Conservation (phyloP, 1,140 invertebrate species). For the Probaryconus sp. region DNA sequence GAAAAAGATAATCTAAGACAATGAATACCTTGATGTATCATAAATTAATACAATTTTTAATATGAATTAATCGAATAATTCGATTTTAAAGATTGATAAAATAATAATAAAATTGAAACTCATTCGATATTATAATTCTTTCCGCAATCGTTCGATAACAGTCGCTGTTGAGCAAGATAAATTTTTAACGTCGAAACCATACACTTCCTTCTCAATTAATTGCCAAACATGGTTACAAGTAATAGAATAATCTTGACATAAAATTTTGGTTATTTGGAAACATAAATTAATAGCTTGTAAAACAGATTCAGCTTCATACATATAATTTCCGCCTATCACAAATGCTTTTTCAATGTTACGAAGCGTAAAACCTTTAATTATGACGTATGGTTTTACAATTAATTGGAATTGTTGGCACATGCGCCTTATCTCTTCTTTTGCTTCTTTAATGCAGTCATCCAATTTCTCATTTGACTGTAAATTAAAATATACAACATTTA, state of each 20-base stretch:
- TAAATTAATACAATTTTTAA: too few relatives aligned
- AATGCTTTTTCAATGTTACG: slow-evolving; percentile 23
- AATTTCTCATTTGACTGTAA: not conserved
- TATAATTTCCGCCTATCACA: slow-evolving; percentile 17
- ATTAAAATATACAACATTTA: too few relatives aligned
- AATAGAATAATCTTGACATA: slow-evolving; percentile 16
- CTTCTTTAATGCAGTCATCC: slow-evolving; percentile 4
- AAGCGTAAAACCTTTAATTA: slow-evolving; percentile 18
- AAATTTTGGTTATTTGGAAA: slow-evolving; percentile 19
- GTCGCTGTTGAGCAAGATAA: not conserved
- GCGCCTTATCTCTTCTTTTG: not conserved
- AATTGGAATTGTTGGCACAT: slow-evolving; percentile 9
- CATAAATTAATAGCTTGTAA: slow-evolving; percentile 23
- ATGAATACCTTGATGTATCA: too few relatives aligned
- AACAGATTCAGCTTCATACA: slow-evolving; percentile 12
- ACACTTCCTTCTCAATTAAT: slow-evolving; percentile 14
- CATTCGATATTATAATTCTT: too few relatives aligned
- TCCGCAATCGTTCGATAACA: not conserved
- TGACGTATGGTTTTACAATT: slow-evolving; percentile 19
- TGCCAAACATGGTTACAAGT: slow-evolving; percentile 30
- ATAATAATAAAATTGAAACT: too few relatives aligned
- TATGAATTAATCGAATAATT: not conserved
- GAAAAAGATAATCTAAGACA: too few relatives aligned
- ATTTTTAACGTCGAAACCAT: slow-evolving; percentile 15
- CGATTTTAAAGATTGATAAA: too few relatives aligned